phyloP scores from a whole-genome alignment of 2,797 vertebrate genomes.

The Pitangus sulphuratus region DNA sequence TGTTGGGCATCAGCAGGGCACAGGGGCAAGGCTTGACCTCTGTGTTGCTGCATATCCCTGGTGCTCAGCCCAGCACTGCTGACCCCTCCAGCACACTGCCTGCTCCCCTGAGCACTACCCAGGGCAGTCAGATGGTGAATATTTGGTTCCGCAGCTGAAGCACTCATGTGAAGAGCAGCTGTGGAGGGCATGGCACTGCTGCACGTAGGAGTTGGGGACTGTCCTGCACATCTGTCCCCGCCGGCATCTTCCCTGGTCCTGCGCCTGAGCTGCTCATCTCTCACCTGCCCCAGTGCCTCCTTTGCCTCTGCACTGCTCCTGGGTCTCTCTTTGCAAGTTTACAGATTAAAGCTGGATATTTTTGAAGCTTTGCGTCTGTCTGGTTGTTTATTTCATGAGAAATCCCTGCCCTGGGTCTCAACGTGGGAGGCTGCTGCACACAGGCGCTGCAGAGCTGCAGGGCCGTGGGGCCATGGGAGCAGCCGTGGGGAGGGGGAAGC shows the following conservation, averaged over 20 bases:
- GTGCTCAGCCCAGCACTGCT: neutral
- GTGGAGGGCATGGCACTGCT: neutral
- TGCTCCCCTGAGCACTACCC: neutral
- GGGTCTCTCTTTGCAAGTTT: conserved; percentile 8
- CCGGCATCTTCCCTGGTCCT: neutral
- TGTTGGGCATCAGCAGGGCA: rapidly evolving
- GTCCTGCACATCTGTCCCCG: neutral
- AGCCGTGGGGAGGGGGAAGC: neutral
- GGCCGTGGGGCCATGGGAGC: rapidly evolving
- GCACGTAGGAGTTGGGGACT: neutral
- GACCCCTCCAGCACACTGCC: rapidly evolving
- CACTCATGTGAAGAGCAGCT: neutral
- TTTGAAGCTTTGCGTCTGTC: conserved; percentile 26
- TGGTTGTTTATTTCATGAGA: neutral
- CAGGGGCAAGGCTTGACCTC: neutral
- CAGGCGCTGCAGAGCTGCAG: neutral
- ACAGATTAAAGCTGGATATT: conserved; percentile 53
- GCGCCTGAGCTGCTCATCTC: rapidly evolving
- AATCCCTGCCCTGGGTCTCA: neutral
- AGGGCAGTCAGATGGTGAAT: rapidly evolving
- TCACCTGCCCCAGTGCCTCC: neutral
- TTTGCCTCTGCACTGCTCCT: neutral
- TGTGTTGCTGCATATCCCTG: rapidly evolving
- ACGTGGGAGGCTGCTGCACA: conserved; percentile 1
- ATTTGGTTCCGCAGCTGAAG: neutral